Evolutionary conservation across 2,888 invertebrate genomes (phyloP), one percentile per base, ranked within the genome.

Genomic region (Lamellibrachia satsuma): DNA sequence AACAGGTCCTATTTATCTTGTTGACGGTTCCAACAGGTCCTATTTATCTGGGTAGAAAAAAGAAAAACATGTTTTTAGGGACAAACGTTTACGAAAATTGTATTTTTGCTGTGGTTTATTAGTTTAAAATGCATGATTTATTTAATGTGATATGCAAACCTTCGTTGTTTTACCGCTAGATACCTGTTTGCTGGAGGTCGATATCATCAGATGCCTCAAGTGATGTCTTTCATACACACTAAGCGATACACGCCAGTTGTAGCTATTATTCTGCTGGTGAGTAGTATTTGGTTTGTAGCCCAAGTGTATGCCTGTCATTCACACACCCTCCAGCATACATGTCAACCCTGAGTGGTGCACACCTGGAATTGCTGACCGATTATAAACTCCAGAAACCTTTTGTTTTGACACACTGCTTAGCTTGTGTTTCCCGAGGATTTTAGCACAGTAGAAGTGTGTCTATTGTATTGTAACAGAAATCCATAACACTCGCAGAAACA

Each of bases 151-250:
- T 91, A n/a, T 91, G 22, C 51, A 39, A 27, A 27, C 27, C 22
- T 39, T 39, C 39, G 6, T 15, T 75, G 75, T 75, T 75, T n/a
- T 60, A 6, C 6, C 3, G 22, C 55, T 75, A 75, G 94, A 75
- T 94, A 93, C 91, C 27, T 94, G 8, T 93, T 94, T 90, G 94
- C 94, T 3, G 93, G 93, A 9, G 93, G 94, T n/a, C 57, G 94
- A 52, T 93, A 90, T n/a, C n/a, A 91, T 7, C 94, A 94, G 57
- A 52, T 93, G 7, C 94, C 94, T 7, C 92, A 90, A 90, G 90
- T 94, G 55, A 93, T 94, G 57, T 92, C 93, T 15, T 93, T 93
- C 91, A 93, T 94, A 90, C 93, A 93, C 90, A 52, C 92, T 22
- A 39, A 55, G n/a, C 90, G 39, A 3, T 92, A 90, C 39, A 94